These are phyloP conservation scores for Drosophila nikananu DNA, from an alignment of 1,140 invertebrate genomes.

Conservation along the genomic window DNA sequence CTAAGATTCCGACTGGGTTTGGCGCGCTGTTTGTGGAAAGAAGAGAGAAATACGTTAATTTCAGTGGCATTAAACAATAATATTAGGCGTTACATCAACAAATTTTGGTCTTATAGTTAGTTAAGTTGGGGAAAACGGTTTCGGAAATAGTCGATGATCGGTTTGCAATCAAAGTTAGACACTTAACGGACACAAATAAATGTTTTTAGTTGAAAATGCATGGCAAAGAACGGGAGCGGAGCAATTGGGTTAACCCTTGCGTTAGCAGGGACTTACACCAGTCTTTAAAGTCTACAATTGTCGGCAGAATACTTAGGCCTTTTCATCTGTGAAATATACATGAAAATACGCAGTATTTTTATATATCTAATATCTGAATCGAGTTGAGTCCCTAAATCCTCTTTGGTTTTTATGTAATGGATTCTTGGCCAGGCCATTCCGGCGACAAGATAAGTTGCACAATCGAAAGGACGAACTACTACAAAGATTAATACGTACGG, in stretches of 20 bases:
- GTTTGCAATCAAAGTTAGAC: conserved; percentile 8
- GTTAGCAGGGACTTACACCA: conserved; percentile 57
- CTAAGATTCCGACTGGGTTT: conserved; percentile 58
- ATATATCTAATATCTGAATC: background rate
- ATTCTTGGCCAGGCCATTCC: conserved; percentile 1
- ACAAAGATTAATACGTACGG: conserved; percentile 88
- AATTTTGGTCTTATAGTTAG: conserved; percentile 9
- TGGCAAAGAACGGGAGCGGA: conserved; percentile 9
- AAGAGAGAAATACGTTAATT: conserved; percentile 15
- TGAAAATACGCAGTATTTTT: conserved; percentile 25
- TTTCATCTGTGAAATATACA: conserved; percentile 77
- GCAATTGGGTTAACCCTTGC: conserved; percentile 9
- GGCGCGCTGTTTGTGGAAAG: conserved; percentile 50
- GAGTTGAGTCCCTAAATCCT: background rate
- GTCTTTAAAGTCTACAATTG: conserved; percentile 24
- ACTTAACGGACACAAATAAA: conserved; percentile 5
- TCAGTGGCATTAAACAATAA: conserved; percentile 2
- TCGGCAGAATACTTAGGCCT: conserved; percentile 36
- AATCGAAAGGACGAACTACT: conserved; percentile 10
- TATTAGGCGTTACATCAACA: background rate
- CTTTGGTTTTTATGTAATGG: conserved; percentile 45
- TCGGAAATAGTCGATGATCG: conserved; percentile 17
- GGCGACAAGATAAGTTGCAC: conserved; percentile 20
- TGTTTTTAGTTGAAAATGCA: conserved; percentile 1
- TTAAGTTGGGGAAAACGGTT: background rate